phyloP scores from a whole-genome alignment of 2,888 invertebrate genomes.

The Teleiodes luculella region DNA sequence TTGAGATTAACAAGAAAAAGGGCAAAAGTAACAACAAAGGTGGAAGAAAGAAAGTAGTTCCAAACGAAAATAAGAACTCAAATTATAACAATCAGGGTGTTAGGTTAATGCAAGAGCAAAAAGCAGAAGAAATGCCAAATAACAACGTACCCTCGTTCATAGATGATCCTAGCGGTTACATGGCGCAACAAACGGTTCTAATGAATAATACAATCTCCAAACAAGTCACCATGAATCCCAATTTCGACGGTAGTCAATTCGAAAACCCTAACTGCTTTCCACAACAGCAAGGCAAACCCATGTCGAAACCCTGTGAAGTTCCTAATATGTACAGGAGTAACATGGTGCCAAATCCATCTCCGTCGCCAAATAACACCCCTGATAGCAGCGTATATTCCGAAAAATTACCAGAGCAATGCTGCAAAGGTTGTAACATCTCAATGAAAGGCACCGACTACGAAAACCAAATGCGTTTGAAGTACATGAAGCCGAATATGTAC shows the following conservation, averaged over 20 bases:
- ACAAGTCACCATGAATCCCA: conserved; percentile 72
- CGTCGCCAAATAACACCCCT: conserved; percentile 66
- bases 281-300: conserved; percentile 43
- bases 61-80: conserved; percentile 51
- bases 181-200: conserved; percentile 93
- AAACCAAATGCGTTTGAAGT: conserved; percentile 57
- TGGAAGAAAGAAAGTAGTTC: conserved; percentile 68
- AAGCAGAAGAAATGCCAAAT: conserved; percentile 65
- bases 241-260: conserved; percentile 53
- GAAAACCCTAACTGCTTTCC: conserved; percentile 45
- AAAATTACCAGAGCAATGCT: conserved; percentile 63
- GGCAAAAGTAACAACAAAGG: conserved; percentile 77
- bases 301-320: conserved; percentile 42
- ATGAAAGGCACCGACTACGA: conserved; percentile 66
- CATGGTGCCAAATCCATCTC: conserved; percentile 55
- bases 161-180: conserved; percentile 94
- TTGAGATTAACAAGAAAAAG: conserved; percentile 71
- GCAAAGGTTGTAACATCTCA: conserved; percentile 73
- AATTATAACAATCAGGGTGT: conserved; percentile 55
- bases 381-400: conserved; percentile 70
- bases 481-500: conserved; percentile 61
- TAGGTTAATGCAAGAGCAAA: conserved; percentile 53
- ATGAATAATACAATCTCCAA: conserved; percentile 89
- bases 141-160: conserved; percentile 88
- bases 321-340: conserved; percentile 53